Evolutionary conservation across 2,797 vertebrate genomes (phyloP), one percentile per base, ranked within the genome.

Genomic region (Chaenodraco wilsoni): DNA sequence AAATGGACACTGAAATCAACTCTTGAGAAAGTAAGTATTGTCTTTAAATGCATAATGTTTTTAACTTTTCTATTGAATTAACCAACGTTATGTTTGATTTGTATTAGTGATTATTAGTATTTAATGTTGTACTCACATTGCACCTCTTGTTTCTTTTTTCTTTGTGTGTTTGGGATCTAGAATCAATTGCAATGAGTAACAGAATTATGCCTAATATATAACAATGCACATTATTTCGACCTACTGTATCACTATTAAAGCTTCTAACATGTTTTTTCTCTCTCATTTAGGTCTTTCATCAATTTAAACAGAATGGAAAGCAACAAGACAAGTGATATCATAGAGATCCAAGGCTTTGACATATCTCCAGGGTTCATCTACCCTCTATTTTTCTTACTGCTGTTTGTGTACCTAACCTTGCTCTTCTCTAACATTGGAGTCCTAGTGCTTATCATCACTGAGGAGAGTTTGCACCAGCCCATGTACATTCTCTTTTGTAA

Each of bases 401-500:
- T 92, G 5, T 76, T 91, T 54, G 64, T 84, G 31, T 93, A 94
- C 65, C 69, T 66, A 5, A 70, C 74, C 9, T 76, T 93, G 64
- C 76, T 93, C 4, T 68, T 88, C 33, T 88, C 88, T 5, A 94
- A 93, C 76, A 58, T 89, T 0, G 84, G 83, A 2, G 73, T 94
- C 43, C 78, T 93, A 0, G 8, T 69, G 2, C 78, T 93, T 1
- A 91, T 94, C 41, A 74, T 89, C 66, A 85, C 65, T 0, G 85
- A 93, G 62, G 88, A 74, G 69, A 88, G 83, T 58, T 91, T 96
- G 16, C 96, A 95, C 1, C 90, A 96, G 74, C 95, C 96, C 13
- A 96, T 94, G 94, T 94, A 95, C 68, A 85, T 95, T 5, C 95
- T 96, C 16, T 94, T 96, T 0, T 94, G 93, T 4, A 95, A 96